Evolutionary conservation across 2,797 vertebrate genomes (phyloP).

Genomic region (Syngnathus acus): DNA sequence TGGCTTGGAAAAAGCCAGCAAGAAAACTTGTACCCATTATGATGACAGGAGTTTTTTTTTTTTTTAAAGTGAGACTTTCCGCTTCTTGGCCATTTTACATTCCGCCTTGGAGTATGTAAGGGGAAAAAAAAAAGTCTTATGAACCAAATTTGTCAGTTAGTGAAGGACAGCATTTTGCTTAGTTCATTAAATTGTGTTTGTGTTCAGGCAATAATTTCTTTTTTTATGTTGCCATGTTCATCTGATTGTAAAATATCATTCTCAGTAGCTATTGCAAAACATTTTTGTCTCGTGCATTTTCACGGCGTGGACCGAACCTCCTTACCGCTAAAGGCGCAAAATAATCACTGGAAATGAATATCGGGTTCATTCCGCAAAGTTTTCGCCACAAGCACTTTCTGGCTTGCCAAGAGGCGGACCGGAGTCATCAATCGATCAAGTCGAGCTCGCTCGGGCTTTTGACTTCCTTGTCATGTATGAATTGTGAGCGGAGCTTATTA

Average conservation of each 20-base stretch:
- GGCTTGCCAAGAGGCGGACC: conserved; percentile 45
- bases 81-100: not conserved
- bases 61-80: no score
- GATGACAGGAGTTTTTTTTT: no score
- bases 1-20: conserved; percentile 19
- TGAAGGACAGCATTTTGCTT: no score
- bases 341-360: conserved; percentile 53
- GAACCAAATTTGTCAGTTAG: no score
- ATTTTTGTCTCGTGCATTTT: conserved; percentile 21
- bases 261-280: conserved; percentile 4
- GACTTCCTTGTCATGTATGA: conserved; percentile 36
- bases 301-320: conserved; percentile 39
- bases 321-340: conserved; percentile 45
- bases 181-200: no score
- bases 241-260: no score
- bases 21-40: conserved; percentile 22
- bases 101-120: not conserved
- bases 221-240: no score
- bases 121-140: no score
- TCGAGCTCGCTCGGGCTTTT: conserved; percentile 13
- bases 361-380: conserved; percentile 42
- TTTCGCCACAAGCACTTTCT: conserved; percentile 53
- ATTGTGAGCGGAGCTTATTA: conserved; percentile 32
- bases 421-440: conserved; percentile 55
- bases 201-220: no score